These are phyloP conservation scores for Trachemys scripta DNA, from an alignment of 2,113 vertebrate species.

Conservation along the genomic window DNA sequence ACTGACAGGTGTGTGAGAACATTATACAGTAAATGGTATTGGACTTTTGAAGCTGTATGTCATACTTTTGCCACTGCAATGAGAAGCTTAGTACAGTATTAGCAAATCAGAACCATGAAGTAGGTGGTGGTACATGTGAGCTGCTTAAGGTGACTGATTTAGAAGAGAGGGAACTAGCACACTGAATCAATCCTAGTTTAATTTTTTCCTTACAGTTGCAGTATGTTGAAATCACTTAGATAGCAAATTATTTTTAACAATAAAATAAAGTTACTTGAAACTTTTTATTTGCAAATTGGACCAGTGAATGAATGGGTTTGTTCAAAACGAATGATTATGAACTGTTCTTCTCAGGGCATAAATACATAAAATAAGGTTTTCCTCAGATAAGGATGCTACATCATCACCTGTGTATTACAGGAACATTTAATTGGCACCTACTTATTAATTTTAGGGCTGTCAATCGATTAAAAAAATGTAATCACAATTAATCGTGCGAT, in stretches of 20 bases:
- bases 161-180: not conserved
- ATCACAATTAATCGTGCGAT: too few relatives aligned
- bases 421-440: not conserved
- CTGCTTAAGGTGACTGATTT: not conserved
- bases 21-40: not conserved
- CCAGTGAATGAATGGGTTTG: fast-evolving
- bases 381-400: not conserved
- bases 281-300: not conserved
- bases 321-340: fast-evolving
- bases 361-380: not conserved
- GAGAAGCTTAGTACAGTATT: fast-evolving
- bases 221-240: fast-evolving
- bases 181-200: not conserved
- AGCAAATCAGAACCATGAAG: fast-evolving
- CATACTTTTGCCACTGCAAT: not conserved
- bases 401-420: not conserved
- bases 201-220: not conserved
- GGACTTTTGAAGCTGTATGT: not conserved
- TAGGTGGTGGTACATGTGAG: fast-evolving
- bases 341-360: not conserved
- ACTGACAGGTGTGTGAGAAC: not conserved
- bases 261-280: not conserved
- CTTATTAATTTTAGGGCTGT: not conserved
- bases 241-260: not conserved
- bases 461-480: too few relatives aligned